phyloP scores from a whole-genome alignment of 2,113 vertebrate species.

The Vimba vimba region DNA sequence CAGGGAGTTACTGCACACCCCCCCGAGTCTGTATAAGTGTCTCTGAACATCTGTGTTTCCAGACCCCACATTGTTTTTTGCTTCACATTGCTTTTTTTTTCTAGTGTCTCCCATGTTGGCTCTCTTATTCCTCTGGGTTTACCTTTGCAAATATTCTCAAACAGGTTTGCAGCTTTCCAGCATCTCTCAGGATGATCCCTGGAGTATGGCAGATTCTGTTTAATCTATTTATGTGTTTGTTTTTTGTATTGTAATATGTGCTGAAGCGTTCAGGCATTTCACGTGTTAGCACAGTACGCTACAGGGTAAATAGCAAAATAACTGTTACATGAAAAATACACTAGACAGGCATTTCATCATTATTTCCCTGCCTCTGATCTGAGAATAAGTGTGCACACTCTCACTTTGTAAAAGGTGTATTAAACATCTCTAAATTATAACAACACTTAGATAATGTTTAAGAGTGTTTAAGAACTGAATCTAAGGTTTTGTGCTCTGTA shows the following conservation, averaged over 20 bases:
- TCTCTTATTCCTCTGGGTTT: conserved; percentile 54
- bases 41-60: conserved; percentile 62
- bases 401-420: not conserved
- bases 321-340: conserved; percentile 25
- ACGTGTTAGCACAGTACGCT: conserved; percentile 8
- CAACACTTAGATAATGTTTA: not conserved
- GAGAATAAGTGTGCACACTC: not conserved
- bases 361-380: conserved; percentile 3
- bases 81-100: conserved; percentile 50
- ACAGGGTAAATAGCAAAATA: conserved; percentile 24
- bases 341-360: not conserved
- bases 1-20: conserved; percentile 68
- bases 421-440: not conserved
- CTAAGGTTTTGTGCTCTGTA: no score
- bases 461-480: not conserved
- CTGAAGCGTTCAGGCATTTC: conserved; percentile 35
- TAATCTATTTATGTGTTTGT: conserved; percentile 48
- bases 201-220: conserved; percentile 48
- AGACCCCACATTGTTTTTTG: conserved; percentile 60
- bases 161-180: conserved; percentile 49
- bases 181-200: conserved; percentile 38
- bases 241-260: conserved; percentile 20
- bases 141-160: conserved; percentile 51
- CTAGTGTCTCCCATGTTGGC: conserved; percentile 44
- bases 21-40: conserved; percentile 56